These are phyloP conservation scores for Choloepus hoffmanni DNA, from an alignment of 2,113 vertebrate genomes.

Conservation along the genomic window DNA sequence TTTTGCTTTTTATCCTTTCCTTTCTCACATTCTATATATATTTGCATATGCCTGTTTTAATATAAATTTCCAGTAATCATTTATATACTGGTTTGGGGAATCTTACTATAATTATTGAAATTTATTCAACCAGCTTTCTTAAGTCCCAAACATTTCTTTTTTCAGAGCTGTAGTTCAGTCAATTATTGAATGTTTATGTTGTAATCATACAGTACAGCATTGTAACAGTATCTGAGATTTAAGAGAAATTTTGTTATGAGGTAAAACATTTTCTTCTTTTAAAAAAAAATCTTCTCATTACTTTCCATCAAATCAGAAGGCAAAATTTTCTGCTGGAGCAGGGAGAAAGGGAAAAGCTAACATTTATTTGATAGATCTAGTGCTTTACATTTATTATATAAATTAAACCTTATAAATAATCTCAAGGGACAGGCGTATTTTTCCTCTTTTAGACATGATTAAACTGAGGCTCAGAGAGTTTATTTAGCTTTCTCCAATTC, in stretches of 20 bases:
- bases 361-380: neutral
- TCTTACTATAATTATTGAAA: neutral
- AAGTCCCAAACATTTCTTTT: neutral
- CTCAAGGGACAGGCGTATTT: neutral
- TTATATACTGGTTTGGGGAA: neutral
- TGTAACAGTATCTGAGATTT: neutral
- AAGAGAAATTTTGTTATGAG: neutral
- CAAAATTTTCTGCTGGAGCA: neutral
- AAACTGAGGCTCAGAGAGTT: neutral
- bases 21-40: neutral
- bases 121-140: too few species aligned
- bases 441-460: neutral
- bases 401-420: neutral
- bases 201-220: neutral
- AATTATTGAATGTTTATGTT: neutral
- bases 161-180: neutral
- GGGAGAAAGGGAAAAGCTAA: neutral
- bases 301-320: neutral
- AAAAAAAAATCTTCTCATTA: neutral
- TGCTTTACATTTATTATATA: neutral
- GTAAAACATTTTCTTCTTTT: neutral
- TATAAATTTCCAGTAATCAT: neutral
- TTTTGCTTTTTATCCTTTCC: neutral
- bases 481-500: neutral
- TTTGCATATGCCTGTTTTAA: neutral